These are phyloP conservation scores for Aeoliscus strigatus DNA, from an alignment of 2,797 vertebrate genomes.

Conservation along the genomic window DNA sequence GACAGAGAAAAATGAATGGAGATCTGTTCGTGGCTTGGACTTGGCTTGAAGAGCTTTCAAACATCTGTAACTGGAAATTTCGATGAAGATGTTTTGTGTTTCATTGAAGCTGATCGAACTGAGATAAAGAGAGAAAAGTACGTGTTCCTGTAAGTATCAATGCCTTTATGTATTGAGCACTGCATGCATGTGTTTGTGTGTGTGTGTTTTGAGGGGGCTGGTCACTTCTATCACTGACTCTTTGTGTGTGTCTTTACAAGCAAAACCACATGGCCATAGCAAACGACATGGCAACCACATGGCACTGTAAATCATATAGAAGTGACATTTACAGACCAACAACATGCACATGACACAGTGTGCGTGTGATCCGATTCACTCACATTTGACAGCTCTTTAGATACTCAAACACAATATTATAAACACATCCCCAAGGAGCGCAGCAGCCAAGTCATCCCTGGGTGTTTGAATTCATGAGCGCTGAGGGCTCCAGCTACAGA, in stretches of 20 bases:
- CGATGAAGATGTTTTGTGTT: conserved; percentile 3
- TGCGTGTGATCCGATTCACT: conserved; percentile 38
- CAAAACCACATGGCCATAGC: conserved; percentile 22
- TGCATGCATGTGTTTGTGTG: not conserved
- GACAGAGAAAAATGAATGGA: conserved; percentile 22
- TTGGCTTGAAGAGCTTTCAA: conserved; percentile 28
- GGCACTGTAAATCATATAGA: conserved; percentile 40
- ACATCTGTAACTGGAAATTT: conserved; percentile 23
- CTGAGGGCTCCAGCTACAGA: conserved; percentile 23
- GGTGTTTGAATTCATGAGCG: conserved; percentile 45
- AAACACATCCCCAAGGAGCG: conserved; percentile 59
- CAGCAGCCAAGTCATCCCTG: conserved; percentile 18
- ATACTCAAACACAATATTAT: conserved; percentile 67
- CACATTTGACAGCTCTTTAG: conserved; percentile 54
- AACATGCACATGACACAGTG: conserved; percentile 41
- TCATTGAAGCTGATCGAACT: not conserved
- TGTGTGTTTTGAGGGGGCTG: not conserved
- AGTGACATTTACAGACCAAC: conserved; percentile 51
- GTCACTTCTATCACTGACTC: not conserved
- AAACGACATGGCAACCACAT: conserved; percentile 29
- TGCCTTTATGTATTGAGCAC: no score
- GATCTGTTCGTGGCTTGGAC: conserved; percentile 33
- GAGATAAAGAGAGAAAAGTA: no score
- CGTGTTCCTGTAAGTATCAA: conserved; percentile 3
- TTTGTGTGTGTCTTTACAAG: conserved; percentile 21